Conservation (phyloP, 2,113 vertebrate species). For the Spermophilus dauricus region DNA sequence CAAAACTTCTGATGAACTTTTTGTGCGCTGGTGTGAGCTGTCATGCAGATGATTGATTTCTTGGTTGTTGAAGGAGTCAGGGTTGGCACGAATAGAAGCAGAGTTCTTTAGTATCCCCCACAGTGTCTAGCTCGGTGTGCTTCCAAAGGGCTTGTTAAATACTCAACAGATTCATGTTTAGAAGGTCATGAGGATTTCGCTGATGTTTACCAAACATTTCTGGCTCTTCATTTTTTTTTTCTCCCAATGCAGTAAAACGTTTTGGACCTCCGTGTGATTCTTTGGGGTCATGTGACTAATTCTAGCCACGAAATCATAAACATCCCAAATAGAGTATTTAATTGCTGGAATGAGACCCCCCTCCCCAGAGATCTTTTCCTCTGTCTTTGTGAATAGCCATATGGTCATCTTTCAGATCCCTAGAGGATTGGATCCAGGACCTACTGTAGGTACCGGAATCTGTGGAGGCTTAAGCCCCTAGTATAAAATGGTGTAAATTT, state of each 20-base stretch:
- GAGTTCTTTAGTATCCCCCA: not conserved
- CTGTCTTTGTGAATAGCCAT: not conserved
- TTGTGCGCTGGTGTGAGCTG: not conserved
- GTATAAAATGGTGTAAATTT: not conserved
- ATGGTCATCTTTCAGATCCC: not conserved
- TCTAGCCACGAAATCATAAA: not conserved
- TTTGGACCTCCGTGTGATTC: not conserved
- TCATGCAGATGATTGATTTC: not conserved
- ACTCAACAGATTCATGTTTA: not conserved
- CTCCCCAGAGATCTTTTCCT: not conserved
- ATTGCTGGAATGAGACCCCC: not conserved
- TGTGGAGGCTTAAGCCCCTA: not conserved
- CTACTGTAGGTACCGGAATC: too few species aligned
- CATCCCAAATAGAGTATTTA: not conserved
- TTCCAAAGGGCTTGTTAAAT: not conserved
- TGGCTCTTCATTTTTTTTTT: not conserved
- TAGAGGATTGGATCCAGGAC: not conserved
- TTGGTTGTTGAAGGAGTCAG: not conserved
- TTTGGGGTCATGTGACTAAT: not conserved
- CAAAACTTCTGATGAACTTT: conserved; percentile 10
- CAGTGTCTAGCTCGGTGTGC: fast-evolving
- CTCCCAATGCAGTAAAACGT: not conserved
- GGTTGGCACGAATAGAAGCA: not conserved
- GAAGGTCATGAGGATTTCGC: not conserved
- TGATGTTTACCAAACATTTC: not conserved